Evolutionary conservation across 2,113 vertebrate genomes (phyloP).

Genomic region (Gobio gobio): DNA sequence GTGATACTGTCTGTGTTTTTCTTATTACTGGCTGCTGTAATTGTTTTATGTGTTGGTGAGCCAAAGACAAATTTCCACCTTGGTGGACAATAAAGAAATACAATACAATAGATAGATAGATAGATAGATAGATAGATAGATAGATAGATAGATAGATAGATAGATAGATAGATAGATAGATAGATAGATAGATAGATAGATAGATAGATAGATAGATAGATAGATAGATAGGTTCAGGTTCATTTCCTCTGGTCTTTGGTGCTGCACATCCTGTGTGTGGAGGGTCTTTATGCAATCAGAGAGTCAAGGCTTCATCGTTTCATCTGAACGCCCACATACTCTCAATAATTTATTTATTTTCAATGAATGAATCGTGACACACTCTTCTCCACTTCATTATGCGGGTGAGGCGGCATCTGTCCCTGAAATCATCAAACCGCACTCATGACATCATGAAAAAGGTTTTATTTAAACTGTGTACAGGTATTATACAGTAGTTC

Average conservation of each 20-base stretch:
- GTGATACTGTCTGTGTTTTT: no score
- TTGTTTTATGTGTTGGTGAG: no score
- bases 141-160: neutral
- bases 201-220: no score
- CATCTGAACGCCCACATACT: neutral
- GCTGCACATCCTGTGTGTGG: constrained; percentile 2
- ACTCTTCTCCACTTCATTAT: neutral
- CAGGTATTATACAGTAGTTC: neutral
- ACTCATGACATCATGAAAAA: neutral
- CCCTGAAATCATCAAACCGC: neutral
- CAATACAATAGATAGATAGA: no score
- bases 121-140: neutral
- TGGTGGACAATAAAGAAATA: no score
- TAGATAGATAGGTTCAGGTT: no score
- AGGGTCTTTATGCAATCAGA: constrained; percentile 26
- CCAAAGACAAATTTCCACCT: no score
- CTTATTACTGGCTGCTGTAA: no score
- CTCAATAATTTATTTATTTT: neutral
- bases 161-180: neutral
- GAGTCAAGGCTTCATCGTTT: constrained; percentile 20
- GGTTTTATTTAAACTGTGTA: neutral
- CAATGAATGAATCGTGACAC: neutral
- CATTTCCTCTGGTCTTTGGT: neutral
- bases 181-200: no score
- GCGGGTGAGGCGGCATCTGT: neutral